phyloP scores from a whole-genome alignment of 2,797 vertebrate genomes.

The Darevskia mixta region DNA sequence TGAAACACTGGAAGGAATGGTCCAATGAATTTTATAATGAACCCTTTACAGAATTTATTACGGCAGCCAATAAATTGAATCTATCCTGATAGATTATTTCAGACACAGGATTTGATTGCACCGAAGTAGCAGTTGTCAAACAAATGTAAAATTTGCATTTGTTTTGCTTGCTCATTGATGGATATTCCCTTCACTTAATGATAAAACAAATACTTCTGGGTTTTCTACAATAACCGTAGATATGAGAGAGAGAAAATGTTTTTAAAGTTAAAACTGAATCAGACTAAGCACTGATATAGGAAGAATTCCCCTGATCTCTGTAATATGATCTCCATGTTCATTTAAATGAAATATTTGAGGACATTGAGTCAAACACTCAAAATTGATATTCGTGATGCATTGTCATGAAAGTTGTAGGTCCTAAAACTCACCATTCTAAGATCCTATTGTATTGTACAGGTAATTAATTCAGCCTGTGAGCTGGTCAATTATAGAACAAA shows the following conservation, averaged over 20 bases:
- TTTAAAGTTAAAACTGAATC: too few species aligned
- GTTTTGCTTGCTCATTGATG: background rate
- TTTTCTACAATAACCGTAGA: background rate
- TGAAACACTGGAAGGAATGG: too few species aligned
- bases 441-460: background rate
- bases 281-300: background rate
- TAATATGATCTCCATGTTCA: too few species aligned
- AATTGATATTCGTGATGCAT: background rate
- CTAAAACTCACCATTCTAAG: background rate
- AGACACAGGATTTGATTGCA: background rate
- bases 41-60: background rate
- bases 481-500: background rate
- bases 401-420: background rate
- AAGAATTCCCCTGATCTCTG: background rate
- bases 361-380: background rate
- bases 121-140: background rate
- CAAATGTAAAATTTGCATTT: background rate
- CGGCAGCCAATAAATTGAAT: background rate
- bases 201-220: background rate
- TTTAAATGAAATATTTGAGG: background rate
- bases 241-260: background rate
- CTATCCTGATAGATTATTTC: background rate
- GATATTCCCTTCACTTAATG: background rate
- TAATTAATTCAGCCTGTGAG: constrained; percentile 11
- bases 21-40: too few species aligned